Evolutionary conservation across 2,797 vertebrate species (phyloP).

Genomic region (Alectoris magna): DNA sequence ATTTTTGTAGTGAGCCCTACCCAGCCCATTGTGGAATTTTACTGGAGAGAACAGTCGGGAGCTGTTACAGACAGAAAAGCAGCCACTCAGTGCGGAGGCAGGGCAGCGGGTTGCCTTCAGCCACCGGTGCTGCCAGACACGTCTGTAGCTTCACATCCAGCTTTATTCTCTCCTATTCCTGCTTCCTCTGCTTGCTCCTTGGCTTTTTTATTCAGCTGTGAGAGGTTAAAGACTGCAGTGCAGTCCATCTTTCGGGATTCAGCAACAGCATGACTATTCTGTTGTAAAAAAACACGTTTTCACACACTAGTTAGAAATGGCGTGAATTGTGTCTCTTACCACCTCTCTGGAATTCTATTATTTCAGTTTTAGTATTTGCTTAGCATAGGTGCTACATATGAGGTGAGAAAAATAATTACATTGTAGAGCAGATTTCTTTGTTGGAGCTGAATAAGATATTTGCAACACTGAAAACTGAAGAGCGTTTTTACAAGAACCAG

Average conservation of each 20-base stretch:
- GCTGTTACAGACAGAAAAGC: neutral
- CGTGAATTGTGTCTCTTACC: neutral
- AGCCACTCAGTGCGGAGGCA: neutral
- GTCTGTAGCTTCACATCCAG: neutral
- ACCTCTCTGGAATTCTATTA: neutral
- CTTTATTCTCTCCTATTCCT: neutral
- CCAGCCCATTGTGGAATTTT: conserved; percentile 21
- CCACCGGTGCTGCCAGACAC: neutral
- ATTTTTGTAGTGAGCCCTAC: neutral
- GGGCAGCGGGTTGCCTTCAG: neutral
- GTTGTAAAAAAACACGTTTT: neutral
- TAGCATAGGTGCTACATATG: neutral
- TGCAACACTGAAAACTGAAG: neutral
- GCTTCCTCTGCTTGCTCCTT: neutral
- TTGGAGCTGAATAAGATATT: neutral
- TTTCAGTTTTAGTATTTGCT: neutral
- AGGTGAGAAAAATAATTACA: neutral
- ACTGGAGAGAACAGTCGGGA: neutral
- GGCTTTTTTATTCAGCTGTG: neutral
- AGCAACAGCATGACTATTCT: neutral
- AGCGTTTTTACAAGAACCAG: neutral
- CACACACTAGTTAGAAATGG: neutral
- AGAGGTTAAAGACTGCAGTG: neutral
- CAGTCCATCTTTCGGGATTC: neutral
- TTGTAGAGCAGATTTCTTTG: neutral